Conservation (phyloP, 2,888 invertebrate species). For the Cybosia mesomella region DNA sequence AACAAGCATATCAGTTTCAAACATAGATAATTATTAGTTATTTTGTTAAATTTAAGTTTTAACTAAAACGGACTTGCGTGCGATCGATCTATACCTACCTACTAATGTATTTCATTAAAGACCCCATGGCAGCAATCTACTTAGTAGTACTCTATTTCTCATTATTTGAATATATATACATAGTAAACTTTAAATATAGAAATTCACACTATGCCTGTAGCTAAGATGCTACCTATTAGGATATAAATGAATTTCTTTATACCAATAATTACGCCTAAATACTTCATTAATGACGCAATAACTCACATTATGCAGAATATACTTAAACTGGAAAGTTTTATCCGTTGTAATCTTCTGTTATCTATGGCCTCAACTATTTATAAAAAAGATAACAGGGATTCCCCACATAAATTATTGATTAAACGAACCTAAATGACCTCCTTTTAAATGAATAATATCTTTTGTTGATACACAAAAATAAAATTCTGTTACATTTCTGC, state of each 20-base stretch:
- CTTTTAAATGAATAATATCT: background rate
- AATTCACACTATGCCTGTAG: too few species aligned
- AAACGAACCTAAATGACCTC: background rate
- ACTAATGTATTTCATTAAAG: background rate
- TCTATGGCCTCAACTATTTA: background rate
- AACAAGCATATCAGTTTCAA: constrained; percentile 77
- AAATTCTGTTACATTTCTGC: background rate
- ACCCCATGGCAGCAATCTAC: background rate
- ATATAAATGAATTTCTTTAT: background rate
- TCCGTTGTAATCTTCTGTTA: background rate
- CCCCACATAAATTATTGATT: background rate
- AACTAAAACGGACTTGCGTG: constrained; percentile 28
- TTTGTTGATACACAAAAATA: background rate
- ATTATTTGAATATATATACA: too few species aligned
- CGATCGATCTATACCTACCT: constrained; percentile 21
- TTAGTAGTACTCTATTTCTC: background rate
- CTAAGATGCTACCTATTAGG: too few species aligned
- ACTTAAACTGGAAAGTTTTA: background rate
- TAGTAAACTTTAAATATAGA: too few species aligned
- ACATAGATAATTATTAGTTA: constrained; percentile 66
- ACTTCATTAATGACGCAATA: background rate
- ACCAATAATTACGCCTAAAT: background rate
- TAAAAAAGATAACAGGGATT: background rate
- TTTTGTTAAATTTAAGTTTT: constrained; percentile 59
- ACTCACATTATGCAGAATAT: background rate